phyloP scores from a whole-genome alignment of 2,888 invertebrate genomes.

The Lagria hirta region DNA sequence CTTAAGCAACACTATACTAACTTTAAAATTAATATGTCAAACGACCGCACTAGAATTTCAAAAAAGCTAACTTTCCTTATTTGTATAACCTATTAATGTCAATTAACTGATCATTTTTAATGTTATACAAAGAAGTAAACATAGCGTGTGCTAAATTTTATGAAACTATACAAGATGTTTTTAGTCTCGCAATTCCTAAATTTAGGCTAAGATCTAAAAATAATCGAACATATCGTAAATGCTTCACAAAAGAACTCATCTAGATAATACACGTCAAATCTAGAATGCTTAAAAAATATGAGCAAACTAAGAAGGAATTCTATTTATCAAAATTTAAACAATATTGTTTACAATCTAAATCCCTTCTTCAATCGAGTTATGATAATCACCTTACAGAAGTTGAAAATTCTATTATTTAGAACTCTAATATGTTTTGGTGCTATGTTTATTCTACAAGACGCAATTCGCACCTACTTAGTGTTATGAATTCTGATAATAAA shows the following conservation, averaged over 20 bases:
- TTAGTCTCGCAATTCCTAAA: constrained; percentile 1
- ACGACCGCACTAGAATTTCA: no score
- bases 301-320: neutral
- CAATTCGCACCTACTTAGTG: neutral
- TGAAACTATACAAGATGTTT: neutral
- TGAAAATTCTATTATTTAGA: neutral
- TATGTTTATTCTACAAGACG: neutral
- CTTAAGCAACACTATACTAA: no score
- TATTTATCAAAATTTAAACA: neutral
- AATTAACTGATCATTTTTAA: neutral
- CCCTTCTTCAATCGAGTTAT: neutral
- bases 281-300: neutral
- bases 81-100: neutral
- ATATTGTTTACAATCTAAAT: neutral
- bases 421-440: neutral
- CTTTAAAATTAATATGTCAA: no score
- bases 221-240: constrained; percentile 1
- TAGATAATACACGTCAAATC: neutral
- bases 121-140: neutral
- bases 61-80: neutral
- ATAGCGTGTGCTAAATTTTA: neutral
- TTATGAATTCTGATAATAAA: constrained; percentile 2
- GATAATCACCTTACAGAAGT: neutral
- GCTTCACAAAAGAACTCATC: constrained; percentile 1
- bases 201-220: constrained; percentile 2